Conservation (phyloP, 2,113 vertebrate species). For the Aviceda subcristata region DNA sequence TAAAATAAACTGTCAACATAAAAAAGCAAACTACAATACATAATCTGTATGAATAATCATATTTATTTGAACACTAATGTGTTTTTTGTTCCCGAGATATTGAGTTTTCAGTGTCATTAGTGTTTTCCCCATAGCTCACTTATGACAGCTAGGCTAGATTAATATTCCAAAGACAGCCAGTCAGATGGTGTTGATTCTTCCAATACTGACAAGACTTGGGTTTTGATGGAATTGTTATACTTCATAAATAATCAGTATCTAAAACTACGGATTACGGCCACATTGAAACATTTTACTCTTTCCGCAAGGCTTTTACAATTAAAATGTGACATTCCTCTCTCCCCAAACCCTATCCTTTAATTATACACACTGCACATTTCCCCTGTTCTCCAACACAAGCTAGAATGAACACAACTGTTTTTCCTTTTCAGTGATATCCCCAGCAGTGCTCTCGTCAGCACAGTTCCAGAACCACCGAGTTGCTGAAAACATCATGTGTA, state of each 20-base stretch:
- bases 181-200: background rate
- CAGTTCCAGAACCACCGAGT: background rate
- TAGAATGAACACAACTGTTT: background rate
- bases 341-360: background rate
- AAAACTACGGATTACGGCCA: background rate
- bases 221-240: background rate
- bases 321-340: fast-evolving
- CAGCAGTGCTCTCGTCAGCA: background rate
- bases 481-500: background rate
- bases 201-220: background rate
- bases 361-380: background rate
- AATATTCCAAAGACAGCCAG: background rate
- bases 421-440: background rate
- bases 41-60: background rate
- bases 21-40: background rate
- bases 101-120: background rate
- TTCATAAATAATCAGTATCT: background rate
- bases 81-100: background rate
- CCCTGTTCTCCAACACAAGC: background rate
- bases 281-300: background rate
- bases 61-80: background rate
- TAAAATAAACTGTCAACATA: background rate
- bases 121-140: background rate
- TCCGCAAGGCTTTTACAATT: background rate
- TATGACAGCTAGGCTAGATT: background rate